phyloP scores from a whole-genome alignment of 2,797 vertebrate species.

The Jordanella pulchra region DNA sequence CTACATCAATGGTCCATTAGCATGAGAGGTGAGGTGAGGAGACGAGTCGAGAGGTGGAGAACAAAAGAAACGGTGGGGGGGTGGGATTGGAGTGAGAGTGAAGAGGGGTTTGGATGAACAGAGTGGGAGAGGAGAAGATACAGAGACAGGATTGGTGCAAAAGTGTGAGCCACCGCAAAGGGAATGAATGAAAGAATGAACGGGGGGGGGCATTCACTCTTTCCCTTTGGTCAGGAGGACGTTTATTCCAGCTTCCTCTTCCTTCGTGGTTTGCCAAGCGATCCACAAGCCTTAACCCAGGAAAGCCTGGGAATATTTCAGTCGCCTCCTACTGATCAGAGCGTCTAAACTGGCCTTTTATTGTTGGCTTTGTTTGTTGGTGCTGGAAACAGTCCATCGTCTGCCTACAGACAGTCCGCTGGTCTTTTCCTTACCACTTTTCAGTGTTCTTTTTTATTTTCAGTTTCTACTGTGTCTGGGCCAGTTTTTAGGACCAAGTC shows the following conservation, averaged over 20 bases:
- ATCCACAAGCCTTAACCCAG: neutral
- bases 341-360: neutral
- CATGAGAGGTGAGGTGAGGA: conserved; percentile 64
- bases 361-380: neutral
- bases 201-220: conserved; percentile 24
- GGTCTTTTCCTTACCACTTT: neutral
- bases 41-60: conserved; percentile 15
- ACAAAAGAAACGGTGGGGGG: conserved; percentile 13
- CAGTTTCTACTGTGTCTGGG: neutral
- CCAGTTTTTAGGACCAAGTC: neutral
- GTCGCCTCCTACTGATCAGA: neutral
- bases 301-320: neutral
- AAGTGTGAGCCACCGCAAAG: conserved; percentile 22
- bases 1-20: conserved; percentile 60
- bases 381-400: neutral
- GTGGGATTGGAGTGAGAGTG: neutral
- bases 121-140: conserved; percentile 27
- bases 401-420: neutral
- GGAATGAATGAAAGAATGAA: conserved; percentile 41
- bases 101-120: conserved; percentile 12
- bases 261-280: neutral
- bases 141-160: conserved; percentile 16
- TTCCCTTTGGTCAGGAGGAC: conserved; percentile 33
- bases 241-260: conserved; percentile 23
- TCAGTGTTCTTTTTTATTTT: no score